Evolutionary conservation across 2,113 vertebrate genomes (phyloP).

Genomic region (Centropus bengalensis): DNA sequence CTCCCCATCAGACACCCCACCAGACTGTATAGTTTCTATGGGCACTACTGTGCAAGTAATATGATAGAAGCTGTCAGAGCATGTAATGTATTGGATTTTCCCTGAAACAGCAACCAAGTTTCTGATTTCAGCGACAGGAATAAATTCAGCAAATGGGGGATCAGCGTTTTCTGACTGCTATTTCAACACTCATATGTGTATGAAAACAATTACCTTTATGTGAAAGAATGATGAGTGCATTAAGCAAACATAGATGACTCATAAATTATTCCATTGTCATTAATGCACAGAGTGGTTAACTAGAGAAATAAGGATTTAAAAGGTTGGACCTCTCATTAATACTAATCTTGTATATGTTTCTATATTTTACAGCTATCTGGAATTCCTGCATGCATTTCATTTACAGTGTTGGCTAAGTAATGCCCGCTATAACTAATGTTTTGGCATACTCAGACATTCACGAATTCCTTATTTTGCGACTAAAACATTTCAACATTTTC

Average conservation of each 20-base stretch:
- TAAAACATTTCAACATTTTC: conserved; percentile 4
- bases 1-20: neutral
- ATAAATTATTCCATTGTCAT: conserved; percentile 32
- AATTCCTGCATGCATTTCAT: conserved; percentile 15
- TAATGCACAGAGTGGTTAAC: conserved; percentile 24
- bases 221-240: conserved; percentile 20
- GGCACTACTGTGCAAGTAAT: accelerated
- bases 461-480: conserved; percentile 27
- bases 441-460: neutral
- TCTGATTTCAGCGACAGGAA: neutral
- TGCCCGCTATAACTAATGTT: neutral
- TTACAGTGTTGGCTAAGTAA: conserved; percentile 2
- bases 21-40: neutral
- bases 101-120: neutral
- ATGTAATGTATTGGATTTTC: neutral
- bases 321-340: conserved; percentile 23
- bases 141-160: neutral
- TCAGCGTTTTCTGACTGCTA: neutral
- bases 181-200: neutral
- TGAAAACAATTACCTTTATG: conserved; percentile 50
- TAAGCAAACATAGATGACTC: neutral
- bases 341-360: neutral
- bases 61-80: neutral
- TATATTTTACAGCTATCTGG: conserved; percentile 10
- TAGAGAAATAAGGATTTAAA: conserved; percentile 7